phyloP scores from a whole-genome alignment of 2,797 vertebrate genomes.

The Rhodeus uyekii region DNA sequence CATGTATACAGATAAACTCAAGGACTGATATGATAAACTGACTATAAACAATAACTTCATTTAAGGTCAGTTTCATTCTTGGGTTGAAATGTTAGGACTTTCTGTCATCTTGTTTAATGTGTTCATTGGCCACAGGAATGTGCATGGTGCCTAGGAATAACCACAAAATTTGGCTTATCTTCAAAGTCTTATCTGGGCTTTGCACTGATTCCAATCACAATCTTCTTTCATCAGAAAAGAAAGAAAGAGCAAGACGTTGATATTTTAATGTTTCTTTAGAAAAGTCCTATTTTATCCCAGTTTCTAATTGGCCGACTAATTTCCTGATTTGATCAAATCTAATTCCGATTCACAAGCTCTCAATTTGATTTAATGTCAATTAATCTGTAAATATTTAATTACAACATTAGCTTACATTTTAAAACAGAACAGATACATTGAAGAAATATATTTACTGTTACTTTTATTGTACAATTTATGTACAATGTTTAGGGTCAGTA shows the following conservation, averaged over 20 bases:
- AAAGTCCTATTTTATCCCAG: background rate
- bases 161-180: background rate
- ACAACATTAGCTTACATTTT: background rate
- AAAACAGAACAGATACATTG: background rate
- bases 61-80: background rate
- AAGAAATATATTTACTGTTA: background rate
- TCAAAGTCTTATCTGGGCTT: conserved; percentile 14
- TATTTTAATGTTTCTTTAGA: background rate
- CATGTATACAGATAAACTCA: background rate
- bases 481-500: background rate
- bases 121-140: background rate
- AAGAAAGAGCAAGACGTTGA: background rate
- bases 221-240: background rate
- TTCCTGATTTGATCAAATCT: background rate
- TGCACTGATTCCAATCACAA: background rate
- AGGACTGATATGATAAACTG: background rate
- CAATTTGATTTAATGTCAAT: background rate
- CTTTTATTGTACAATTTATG: background rate
- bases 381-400: background rate
- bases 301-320: background rate
- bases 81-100: background rate
- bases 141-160: background rate
- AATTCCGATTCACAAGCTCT: background rate
- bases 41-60: background rate
- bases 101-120: conserved; percentile 2